Percentiles rank a stretch among this genome's conserved stretches.
phyloP scores from a whole-genome alignment of 2,888 invertebrate species.

The Sarcophaga rosellei region DNA sequence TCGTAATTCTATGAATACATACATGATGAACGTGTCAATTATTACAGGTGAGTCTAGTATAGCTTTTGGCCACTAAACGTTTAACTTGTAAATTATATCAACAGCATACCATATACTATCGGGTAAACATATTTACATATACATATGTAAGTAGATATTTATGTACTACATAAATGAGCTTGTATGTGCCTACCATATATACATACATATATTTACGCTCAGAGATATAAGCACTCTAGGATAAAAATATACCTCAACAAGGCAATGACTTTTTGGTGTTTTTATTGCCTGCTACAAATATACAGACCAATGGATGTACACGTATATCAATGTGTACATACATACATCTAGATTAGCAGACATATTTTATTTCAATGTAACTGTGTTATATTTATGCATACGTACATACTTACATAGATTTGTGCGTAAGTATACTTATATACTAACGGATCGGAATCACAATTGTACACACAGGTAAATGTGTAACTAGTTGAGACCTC shows the following conservation, averaged over 20 bases:
- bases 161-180: background rate
- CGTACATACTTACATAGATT: background rate
- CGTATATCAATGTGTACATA: background rate
- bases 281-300: conserved; percentile 72
- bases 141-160: conserved; percentile 1
- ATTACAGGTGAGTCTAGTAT: conserved; percentile 39
- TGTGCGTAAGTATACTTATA: background rate
- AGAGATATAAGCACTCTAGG: conserved; percentile 34
- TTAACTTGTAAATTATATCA: conserved; percentile 29
- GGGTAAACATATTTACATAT: background rate
- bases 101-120: conserved; percentile 3
- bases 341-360: background rate
- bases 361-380: background rate
- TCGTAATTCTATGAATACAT: background rate
- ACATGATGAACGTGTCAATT: background rate
- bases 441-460: background rate
- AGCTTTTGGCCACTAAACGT: conserved; percentile 3
- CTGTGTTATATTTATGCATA: background rate
- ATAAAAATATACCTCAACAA: conserved; percentile 76
- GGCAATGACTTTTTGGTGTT: conserved; percentile 80
- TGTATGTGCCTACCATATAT: background rate
- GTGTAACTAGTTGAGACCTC: background rate
- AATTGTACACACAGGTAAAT: background rate
- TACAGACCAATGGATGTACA: conserved; percentile 56
- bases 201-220: conserved; percentile 35